Percentiles rank a stretch among this genome's conserved stretches.
Evolutionary conservation across 2,888 invertebrate species (phyloP).

Genomic region (Ochropleura plecta): DNA sequence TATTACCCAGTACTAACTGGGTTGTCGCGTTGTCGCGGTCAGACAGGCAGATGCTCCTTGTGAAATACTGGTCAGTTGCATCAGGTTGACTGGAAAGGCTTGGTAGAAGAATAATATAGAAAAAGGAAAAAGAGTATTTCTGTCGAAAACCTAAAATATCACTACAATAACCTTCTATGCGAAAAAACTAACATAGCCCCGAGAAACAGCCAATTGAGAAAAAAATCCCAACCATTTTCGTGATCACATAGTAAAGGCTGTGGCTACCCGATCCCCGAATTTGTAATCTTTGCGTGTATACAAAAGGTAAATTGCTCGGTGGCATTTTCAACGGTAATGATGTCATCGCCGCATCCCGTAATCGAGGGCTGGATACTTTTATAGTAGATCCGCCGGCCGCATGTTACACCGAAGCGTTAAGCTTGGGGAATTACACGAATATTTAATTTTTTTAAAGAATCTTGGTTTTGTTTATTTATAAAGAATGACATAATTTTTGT

Average conservation of each 20-base stretch:
- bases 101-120: too few relatives aligned
- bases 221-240: constrained; percentile 59
- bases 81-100: too few relatives aligned
- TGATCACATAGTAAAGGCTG: constrained; percentile 56
- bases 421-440: neutral
- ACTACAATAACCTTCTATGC: constrained; percentile 19
- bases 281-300: constrained; percentile 83
- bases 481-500: neutral
- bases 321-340: constrained; percentile 85
- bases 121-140: neutral
- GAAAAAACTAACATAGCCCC: constrained; percentile 36
- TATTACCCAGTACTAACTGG: too few relatives aligned
- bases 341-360: constrained; percentile 81
- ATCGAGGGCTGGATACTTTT: constrained; percentile 78
- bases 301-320: constrained; percentile 82
- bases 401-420: constrained; percentile 60
- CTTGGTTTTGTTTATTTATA: neutral
- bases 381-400: constrained; percentile 66
- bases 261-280: constrained; percentile 70
- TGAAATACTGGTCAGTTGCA: too few relatives aligned
- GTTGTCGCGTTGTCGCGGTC: too few relatives aligned
- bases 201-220: constrained; percentile 49
- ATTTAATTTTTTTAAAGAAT: neutral
- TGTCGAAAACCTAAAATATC: neutral
- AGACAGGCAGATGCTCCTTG: too few relatives aligned